A percentile compares a stretch with the other conserved stretches of the same genome.
Conservation (phyloP, 1,140 invertebrate genomes). For the Drosophila kepulauana region DNA sequence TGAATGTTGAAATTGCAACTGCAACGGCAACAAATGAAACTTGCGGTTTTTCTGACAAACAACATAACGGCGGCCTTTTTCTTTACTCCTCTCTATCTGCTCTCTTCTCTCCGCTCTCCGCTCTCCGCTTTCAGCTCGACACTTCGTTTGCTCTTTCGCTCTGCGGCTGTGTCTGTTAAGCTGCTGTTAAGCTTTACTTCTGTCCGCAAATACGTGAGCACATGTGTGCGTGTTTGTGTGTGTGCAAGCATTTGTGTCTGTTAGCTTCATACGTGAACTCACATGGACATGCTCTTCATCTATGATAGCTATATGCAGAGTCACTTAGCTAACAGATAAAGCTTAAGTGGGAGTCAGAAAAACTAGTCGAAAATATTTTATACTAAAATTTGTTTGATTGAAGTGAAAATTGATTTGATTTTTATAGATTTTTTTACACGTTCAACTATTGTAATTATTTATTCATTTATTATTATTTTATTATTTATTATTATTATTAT, state of each 20-base stretch:
- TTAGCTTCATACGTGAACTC: neutral
- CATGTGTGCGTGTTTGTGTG: neutral
- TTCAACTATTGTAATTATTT: no score
- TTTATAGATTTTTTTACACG: no score
- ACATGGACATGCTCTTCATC: constrained; percentile 6
- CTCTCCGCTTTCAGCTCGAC: neutral
- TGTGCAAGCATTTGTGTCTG: neutral
- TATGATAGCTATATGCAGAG: neutral
- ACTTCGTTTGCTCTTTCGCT: neutral
- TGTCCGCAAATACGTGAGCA: neutral
- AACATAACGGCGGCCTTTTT: neutral
- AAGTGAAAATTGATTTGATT: no score
- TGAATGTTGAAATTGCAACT: constrained; percentile 18
- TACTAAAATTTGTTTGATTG: no score
- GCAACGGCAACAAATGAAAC: constrained; percentile 9
- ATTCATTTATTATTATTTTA: no score
- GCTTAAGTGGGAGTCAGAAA: neutral
- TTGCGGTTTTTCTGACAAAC: constrained; percentile 18
- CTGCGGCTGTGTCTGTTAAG: constrained; percentile 12
- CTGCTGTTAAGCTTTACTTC: constrained; percentile 20
- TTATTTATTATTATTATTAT: no score
- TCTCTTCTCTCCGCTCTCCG: no score
- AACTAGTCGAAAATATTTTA: no score
- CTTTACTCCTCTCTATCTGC: neutral
- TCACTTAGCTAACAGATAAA: neutral